Percentiles rank a stretch among this genome's conserved stretches.
Evolutionary conservation across 2,888 invertebrate genomes (phyloP).

Genomic region (Eristalinus sepulchralis): DNA sequence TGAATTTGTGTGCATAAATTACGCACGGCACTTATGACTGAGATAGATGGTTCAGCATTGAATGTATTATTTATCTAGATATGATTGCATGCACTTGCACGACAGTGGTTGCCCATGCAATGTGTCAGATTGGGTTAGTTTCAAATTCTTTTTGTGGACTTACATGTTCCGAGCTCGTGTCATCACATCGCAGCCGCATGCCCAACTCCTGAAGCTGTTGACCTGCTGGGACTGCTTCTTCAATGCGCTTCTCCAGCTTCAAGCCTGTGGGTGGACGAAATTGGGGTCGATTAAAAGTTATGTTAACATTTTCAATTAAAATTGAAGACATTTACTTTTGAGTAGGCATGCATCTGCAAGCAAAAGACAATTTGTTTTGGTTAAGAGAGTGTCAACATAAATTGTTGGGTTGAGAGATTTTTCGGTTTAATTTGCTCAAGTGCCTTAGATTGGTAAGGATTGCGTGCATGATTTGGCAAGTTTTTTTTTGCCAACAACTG

Average conservation of each 20-base stretch:
- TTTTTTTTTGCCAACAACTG: no score
- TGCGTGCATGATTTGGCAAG: neutral
- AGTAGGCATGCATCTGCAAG: constrained; percentile 43
- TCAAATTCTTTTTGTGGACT: constrained; percentile 74
- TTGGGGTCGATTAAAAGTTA: constrained; percentile 44
- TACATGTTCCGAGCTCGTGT: constrained; percentile 83
- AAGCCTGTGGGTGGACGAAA: constrained; percentile 78
- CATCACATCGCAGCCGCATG: constrained; percentile 82
- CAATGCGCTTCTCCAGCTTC: constrained; percentile 85
- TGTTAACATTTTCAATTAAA: constrained; percentile 49
- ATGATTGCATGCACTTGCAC: constrained; percentile 52
- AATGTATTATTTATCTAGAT: constrained; percentile 43
- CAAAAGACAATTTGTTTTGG: constrained; percentile 33
- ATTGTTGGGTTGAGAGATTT: neutral
- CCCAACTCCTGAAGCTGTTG: constrained; percentile 85
- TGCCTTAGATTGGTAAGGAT: neutral
- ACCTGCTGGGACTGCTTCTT: constrained; percentile 87
- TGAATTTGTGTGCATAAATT: constrained; percentile 50
- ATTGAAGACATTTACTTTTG: constrained; percentile 44
- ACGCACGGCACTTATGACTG: constrained; percentile 55
- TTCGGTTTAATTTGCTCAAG: neutral
- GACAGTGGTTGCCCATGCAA: constrained; percentile 62
- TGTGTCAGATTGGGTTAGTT: constrained; percentile 48
- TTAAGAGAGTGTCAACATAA: constrained; percentile 37
- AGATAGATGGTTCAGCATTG: constrained; percentile 58